phyloP scores from a whole-genome alignment of 2,797 vertebrate species.

The Hozukius guyotensis region DNA sequence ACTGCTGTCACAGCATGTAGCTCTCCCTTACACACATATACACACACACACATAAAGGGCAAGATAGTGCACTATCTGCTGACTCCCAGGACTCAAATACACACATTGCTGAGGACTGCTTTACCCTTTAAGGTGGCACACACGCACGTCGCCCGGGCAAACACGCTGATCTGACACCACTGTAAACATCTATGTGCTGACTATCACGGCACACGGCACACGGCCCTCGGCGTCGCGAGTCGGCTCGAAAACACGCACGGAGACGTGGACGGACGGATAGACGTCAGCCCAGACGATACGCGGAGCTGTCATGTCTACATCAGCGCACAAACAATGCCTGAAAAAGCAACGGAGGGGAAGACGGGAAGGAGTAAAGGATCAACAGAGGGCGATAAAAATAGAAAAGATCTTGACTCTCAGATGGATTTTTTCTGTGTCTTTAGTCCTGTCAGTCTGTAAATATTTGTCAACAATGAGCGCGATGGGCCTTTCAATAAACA shows the following conservation, averaged over 20 bases:
- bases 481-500: slow-evolving; percentile 48
- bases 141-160: not conserved
- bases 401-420: slow-evolving; percentile 24
- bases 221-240: slow-evolving; percentile 39
- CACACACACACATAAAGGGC: not conserved
- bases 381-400: slow-evolving; percentile 33
- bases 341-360: not conserved
- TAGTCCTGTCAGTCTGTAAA: slow-evolving; percentile 50
- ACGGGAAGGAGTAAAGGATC: not conserved
- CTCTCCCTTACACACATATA: not conserved
- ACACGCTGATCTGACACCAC: slow-evolving; percentile 36
- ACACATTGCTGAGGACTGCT: slow-evolving; percentile 44
- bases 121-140: slow-evolving; percentile 20
- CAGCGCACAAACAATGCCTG: slow-evolving; percentile 32
- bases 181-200: slow-evolving; percentile 67
- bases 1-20: slow-evolving; percentile 66
- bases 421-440: slow-evolving; percentile 26
- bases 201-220: slow-evolving; percentile 44
- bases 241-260: slow-evolving; percentile 26
- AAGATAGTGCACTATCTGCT: slow-evolving; percentile 33
- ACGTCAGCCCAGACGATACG: slow-evolving; percentile 10
- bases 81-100: slow-evolving; percentile 34
- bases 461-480: slow-evolving; percentile 56
- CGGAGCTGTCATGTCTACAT: slow-evolving; percentile 44
- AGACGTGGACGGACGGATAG: slow-evolving; percentile 47